Conservation (phyloP, 2,113 vertebrate genomes). For the Prinia subflava region DNA sequence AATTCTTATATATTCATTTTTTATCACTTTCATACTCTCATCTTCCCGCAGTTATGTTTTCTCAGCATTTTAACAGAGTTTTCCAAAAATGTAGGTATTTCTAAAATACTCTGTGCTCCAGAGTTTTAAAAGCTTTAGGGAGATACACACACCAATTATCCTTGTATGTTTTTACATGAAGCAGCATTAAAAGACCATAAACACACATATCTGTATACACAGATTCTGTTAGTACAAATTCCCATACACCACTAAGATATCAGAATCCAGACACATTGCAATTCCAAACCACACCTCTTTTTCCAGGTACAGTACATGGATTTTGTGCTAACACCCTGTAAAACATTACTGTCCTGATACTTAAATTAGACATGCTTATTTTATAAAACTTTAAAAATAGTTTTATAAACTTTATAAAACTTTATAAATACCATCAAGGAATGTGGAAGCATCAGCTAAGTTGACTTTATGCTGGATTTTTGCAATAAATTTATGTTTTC, state of each 20-base stretch:
- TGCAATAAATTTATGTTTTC: neutral
- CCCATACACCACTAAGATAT: neutral
- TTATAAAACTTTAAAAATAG: neutral
- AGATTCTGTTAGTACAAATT: neutral
- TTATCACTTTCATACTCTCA: neutral
- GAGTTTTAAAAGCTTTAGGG: neutral
- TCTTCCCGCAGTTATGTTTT: neutral
- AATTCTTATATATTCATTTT: neutral
- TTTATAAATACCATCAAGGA: neutral
- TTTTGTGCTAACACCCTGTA: neutral
- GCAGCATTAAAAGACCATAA: neutral
- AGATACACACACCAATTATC: neutral
- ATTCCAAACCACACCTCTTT: neutral
- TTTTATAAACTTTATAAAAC: no score
- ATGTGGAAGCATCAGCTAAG: neutral
- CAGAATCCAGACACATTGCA: neutral
- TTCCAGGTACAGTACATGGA: neutral
- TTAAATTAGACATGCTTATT: neutral
- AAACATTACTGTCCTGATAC: neutral
- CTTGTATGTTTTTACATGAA: neutral
- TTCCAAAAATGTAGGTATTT: neutral
- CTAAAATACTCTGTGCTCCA: neutral
- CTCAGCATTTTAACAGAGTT: neutral
- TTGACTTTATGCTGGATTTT: neutral
- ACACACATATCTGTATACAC: rapidly evolving